phyloP scores from a whole-genome alignment of 2,888 invertebrate genomes.

The Drosophila maculinotata region DNA sequence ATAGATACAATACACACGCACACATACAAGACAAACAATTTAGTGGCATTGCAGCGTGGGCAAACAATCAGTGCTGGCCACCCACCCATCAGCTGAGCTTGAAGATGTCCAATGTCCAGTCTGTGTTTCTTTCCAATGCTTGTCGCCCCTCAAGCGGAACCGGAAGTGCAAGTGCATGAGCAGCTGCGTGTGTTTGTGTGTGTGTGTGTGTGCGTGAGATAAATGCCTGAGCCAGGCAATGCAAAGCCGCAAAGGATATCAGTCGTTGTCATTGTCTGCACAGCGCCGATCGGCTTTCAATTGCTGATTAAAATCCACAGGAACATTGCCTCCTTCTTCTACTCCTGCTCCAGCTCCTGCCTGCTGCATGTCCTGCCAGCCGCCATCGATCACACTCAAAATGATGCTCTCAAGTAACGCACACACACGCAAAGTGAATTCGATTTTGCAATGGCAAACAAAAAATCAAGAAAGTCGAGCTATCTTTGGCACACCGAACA shows the following conservation, averaged over 20 bases:
- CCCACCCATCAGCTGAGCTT: constrained; percentile 17
- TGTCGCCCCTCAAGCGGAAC: constrained; percentile 42
- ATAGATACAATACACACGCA: constrained; percentile 12
- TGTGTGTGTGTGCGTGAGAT: constrained; percentile 28
- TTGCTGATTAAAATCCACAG: constrained; percentile 73
- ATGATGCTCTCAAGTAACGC: constrained; percentile 62
- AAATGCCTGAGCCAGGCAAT: constrained; percentile 45
- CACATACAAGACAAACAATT: constrained; percentile 68
- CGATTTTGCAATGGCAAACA: constrained; percentile 43
- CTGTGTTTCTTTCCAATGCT: constrained; percentile 15
- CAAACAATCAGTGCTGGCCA: constrained; percentile 70
- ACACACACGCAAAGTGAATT: constrained; percentile 37
- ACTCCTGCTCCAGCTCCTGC: neutral
- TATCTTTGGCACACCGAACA: too few species aligned
- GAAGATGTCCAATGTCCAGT: constrained; percentile 32
- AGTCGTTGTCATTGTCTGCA: constrained; percentile 44
- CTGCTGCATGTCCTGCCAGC: constrained; percentile 42
- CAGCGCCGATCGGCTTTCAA: constrained; percentile 55
- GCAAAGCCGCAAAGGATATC: constrained; percentile 47
- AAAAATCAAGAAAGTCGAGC: constrained; percentile 20
- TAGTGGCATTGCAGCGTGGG: constrained; percentile 75
- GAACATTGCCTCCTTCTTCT: constrained; percentile 2
- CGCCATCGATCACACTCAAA: constrained; percentile 77
- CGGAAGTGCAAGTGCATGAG: constrained; percentile 55
- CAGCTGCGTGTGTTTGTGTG: constrained; percentile 12